A percentile compares a stretch with the other conserved stretches of the same genome.
Evolutionary conservation across 2,888 invertebrate species (phyloP).

Genomic region (Trissonchulus sp.): DNA sequence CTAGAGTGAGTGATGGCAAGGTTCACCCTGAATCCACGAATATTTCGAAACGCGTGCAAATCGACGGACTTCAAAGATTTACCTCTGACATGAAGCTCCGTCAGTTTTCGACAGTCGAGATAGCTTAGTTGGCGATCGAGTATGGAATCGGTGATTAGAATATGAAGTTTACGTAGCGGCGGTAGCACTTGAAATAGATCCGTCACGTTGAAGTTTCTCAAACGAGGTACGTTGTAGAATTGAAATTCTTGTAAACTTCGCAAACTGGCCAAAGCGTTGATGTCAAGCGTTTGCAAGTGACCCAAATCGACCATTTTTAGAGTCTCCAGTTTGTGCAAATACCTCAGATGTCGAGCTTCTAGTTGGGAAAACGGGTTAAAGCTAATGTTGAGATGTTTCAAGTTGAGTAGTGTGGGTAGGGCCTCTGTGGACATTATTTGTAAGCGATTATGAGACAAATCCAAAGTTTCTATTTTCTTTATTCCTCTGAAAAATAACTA

Average conservation of each 20-base stretch:
- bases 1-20: conserved; percentile 26
- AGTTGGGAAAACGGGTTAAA: conserved; percentile 42
- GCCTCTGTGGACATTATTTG: conserved; percentile 2
- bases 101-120: conserved; percentile 24
- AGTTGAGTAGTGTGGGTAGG: conserved; percentile 41
- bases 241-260: conserved; percentile 39
- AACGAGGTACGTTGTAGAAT: conserved; percentile 41
- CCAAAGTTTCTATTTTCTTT: conserved; percentile 27
- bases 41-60: conserved; percentile 21
- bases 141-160: conserved; percentile 2
- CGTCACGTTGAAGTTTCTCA: conserved; percentile 38
- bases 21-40: conserved; percentile 24
- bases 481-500: conserved; percentile 24
- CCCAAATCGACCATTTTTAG: conserved; percentile 42
- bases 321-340: conserved; percentile 31
- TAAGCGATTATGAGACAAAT: conserved; percentile 31
- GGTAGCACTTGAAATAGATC: conserved; percentile 42
- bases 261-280: conserved; percentile 39
- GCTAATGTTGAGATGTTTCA: conserved; percentile 46
- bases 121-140: conserved; percentile 4
- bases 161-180: conserved; percentile 41
- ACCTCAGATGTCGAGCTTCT: conserved; percentile 11
- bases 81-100: conserved; percentile 20
- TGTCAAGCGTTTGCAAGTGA: conserved; percentile 38
- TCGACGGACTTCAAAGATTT: not conserved